These are phyloP conservation scores for Cotesia vestalis DNA, from an alignment of 1,140 invertebrate genomes.

Conservation along the genomic window DNA sequence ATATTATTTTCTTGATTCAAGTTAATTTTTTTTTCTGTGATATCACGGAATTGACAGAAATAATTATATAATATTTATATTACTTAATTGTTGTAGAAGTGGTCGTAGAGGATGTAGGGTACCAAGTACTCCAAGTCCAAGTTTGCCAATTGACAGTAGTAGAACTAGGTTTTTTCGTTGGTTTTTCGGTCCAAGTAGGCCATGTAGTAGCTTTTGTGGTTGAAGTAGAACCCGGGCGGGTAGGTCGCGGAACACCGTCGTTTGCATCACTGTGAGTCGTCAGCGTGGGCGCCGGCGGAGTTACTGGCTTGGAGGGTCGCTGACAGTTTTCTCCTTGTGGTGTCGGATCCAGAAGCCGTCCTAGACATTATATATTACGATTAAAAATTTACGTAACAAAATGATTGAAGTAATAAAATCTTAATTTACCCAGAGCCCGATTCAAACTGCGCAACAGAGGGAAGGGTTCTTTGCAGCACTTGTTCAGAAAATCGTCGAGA, in stretches of 20 bases:
- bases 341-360: conserved; percentile 68
- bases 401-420: background rate
- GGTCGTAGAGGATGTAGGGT: conserved; percentile 35
- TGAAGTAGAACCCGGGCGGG: conserved; percentile 53
- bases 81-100: conserved; percentile 37
- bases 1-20: too few species aligned
- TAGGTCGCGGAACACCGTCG: conserved; percentile 51
- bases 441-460: conserved; percentile 80
- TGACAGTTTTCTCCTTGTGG: conserved; percentile 69
- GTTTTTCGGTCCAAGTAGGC: conserved; percentile 57
- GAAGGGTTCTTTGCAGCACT: conserved; percentile 79
- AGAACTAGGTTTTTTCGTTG: conserved; percentile 49
- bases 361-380: conserved; percentile 39
- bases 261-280: conserved; percentile 68
- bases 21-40: background rate
- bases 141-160: conserved; percentile 53
- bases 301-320: conserved; percentile 73
- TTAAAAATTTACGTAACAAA: background rate
- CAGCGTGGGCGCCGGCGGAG: conserved; percentile 75
- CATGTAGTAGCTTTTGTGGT: conserved; percentile 55
- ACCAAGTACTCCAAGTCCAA: conserved; percentile 46
- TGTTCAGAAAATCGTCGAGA: conserved; percentile 87
- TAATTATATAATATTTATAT: background rate
- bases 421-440: conserved; percentile 70
- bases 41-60: background rate